Percentiles rank a stretch among this genome's conserved stretches.
phyloP scores from a whole-genome alignment of 2,113 vertebrate genomes.

The Python bivittatus region DNA sequence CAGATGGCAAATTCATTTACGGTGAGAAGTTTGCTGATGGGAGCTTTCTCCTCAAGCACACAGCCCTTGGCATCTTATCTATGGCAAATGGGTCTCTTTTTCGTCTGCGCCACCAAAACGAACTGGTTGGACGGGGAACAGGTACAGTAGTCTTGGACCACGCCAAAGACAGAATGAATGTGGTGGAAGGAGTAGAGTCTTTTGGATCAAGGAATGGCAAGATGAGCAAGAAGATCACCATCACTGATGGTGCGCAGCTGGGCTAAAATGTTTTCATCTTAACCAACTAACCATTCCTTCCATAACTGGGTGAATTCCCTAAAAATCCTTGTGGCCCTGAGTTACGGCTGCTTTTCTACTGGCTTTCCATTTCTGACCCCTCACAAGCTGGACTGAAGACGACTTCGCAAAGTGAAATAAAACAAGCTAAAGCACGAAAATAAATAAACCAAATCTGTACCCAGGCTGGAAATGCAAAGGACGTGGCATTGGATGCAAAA shows the following conservation, averaged over 20 bases:
- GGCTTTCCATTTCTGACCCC: constrained; percentile 53
- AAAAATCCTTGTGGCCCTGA: constrained; percentile 49
- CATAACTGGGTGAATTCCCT: constrained; percentile 48
- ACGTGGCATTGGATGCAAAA: not conserved
- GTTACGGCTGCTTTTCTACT: constrained; percentile 62
- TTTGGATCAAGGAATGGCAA: constrained; percentile 78
- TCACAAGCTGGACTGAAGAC: constrained; percentile 59
- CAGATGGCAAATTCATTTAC: constrained; percentile 92
- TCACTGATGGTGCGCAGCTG: constrained; percentile 85
- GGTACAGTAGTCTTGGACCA: constrained; percentile 83
- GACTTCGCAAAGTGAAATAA: constrained; percentile 73
- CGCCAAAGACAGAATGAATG: constrained; percentile 79
- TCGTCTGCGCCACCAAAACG: constrained; percentile 87
- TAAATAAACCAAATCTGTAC: not conserved
- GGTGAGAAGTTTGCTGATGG: constrained; percentile 90
- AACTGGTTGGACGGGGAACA: constrained; percentile 92
- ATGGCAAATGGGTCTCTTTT: constrained; percentile 95
- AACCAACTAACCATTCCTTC: constrained; percentile 64
- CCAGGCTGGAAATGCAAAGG: not conserved
- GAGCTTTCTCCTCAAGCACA: constrained; percentile 91
- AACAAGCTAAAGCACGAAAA: constrained; percentile 53
- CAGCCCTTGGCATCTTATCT: constrained; percentile 81
- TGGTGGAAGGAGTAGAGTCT: constrained; percentile 80
- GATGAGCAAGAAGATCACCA: constrained; percentile 79
- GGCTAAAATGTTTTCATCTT: constrained; percentile 59